Conservation (phyloP, 2,113 vertebrate species). For the Sus scrofa region DNA sequence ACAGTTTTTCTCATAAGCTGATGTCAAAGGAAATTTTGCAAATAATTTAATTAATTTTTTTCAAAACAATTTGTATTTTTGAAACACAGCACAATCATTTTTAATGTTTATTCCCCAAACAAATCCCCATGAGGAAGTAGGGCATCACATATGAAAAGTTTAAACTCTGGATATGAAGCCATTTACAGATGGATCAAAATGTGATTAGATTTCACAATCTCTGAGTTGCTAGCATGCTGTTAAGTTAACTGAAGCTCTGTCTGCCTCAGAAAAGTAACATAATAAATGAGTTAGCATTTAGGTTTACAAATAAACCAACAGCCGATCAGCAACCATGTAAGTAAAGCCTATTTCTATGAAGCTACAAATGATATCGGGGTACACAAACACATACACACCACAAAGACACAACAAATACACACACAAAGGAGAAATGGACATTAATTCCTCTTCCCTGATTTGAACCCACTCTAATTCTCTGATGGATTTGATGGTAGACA, state of each 20-base stretch:
- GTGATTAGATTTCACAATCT: slow-evolving; percentile 60
- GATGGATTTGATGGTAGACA: background rate
- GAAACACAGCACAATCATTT: slow-evolving; percentile 6
- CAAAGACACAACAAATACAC: background rate
- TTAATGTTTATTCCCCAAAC: slow-evolving; percentile 42
- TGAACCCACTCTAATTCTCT: background rate
- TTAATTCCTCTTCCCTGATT: background rate
- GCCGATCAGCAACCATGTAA: slow-evolving; percentile 32
- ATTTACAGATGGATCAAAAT: slow-evolving; percentile 61
- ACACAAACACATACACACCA: background rate
- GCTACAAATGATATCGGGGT: background rate
- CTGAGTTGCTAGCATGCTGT: background rate
- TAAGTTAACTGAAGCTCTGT: slow-evolving; percentile 23
- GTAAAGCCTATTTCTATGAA: background rate
- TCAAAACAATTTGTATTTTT: background rate
- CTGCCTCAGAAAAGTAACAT: slow-evolving; percentile 36
- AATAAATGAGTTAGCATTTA: slow-evolving; percentile 55
- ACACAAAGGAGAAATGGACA: background rate
- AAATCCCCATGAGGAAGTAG: background rate
- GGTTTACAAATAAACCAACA: slow-evolving; percentile 61
- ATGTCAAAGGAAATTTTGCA: slow-evolving; percentile 45
- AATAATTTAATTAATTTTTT: slow-evolving; percentile 55
- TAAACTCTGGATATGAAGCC: background rate
- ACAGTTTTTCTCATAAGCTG: background rate
- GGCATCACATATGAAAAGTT: slow-evolving; percentile 11